Base-by-base conservation (phyloP, 2,888 invertebrate genomes). In the Macrophya alboannulata region DNA sequence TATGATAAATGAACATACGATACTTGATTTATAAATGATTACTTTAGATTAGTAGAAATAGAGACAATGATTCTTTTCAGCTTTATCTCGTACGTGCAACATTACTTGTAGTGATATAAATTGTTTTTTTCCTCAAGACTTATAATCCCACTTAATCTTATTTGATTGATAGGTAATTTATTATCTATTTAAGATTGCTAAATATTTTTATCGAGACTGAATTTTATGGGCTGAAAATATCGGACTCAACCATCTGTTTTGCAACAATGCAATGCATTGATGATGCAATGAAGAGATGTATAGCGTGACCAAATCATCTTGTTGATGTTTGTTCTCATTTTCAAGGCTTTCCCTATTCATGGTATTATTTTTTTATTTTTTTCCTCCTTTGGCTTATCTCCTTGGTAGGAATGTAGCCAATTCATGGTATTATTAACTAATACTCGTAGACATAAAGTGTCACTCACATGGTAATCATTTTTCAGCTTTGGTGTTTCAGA, bases 391-490 rank as follows among this genome's bases (percentile, higher is more conserved):
- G n/a, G n/a, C n/a, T n/a, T n/a, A n/a, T n/a, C n/a, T n/a, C n/a
- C n/a, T n/a, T n/a, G n/a, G n/a, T n/a, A n/a, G n/a, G n/a, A n/a
- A n/a, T n/a, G n/a, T n/a, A n/a, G n/a, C 51, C 25, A 8, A 21
- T 12, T 0, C 31, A 76, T 76, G 6, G 15, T 31, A 48, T 25
- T 15, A 62, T 51, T 51, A 17, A 45, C 4, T 45, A 21, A 43
- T n/a, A 45, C 8, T 74, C 17, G 15, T 12, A 40, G 37, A 31
- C 51, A 37, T 81, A 76, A 81, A 68, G 25, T 37, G n/a, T 77
- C 31, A 95, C 96, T 96, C 94, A 97, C 97, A 92, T 98, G 98
- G 93, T 97, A 98, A 91, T 98, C 97, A 90, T 97, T n/a, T n/a
- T n/a, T n/a, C n/a, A n/a, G n/a, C n/a, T n/a, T n/a, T n/a, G n/a